Conservation (phyloP, 2,797 vertebrate species). For the Florisuga fusca region DNA sequence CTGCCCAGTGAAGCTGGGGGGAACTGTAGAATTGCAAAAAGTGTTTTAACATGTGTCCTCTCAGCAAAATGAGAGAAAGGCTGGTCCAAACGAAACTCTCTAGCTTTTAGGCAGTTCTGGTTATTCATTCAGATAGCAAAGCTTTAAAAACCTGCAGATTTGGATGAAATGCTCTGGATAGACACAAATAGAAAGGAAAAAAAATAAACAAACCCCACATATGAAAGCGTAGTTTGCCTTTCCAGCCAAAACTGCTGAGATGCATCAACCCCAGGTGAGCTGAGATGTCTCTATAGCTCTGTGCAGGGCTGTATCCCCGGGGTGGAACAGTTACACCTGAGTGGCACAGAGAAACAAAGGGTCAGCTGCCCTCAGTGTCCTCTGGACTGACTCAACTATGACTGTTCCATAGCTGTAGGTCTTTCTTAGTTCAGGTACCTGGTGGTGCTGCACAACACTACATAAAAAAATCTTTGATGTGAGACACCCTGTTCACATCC, state of each 20-base stretch:
- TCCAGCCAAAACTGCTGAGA: neutral
- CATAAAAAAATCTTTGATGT: neutral
- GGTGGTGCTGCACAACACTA: neutral
- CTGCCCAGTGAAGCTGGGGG: neutral
- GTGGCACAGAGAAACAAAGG: rapidly evolving
- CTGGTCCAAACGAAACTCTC: neutral
- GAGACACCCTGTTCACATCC: neutral
- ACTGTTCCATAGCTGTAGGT: neutral
- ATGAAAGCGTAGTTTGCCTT: neutral
- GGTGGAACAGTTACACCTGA: neutral
- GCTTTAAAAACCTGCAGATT: neutral
- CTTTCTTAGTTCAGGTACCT: neutral
- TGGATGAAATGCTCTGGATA: neutral
- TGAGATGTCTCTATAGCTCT: neutral
- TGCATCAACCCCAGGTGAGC: neutral
- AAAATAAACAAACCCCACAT: no score
- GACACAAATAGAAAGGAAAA: neutral
- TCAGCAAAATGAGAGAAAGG: neutral
- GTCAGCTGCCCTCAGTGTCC: neutral
- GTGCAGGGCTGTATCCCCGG: neutral
- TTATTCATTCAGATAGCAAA: neutral
- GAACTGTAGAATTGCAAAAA: neutral
- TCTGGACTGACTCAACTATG: rapidly evolving
- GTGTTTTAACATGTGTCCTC: neutral
- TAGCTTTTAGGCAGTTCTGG: neutral